phyloP scores from a whole-genome alignment of 2,888 invertebrate genomes.

The Eristalis arbustorum region DNA sequence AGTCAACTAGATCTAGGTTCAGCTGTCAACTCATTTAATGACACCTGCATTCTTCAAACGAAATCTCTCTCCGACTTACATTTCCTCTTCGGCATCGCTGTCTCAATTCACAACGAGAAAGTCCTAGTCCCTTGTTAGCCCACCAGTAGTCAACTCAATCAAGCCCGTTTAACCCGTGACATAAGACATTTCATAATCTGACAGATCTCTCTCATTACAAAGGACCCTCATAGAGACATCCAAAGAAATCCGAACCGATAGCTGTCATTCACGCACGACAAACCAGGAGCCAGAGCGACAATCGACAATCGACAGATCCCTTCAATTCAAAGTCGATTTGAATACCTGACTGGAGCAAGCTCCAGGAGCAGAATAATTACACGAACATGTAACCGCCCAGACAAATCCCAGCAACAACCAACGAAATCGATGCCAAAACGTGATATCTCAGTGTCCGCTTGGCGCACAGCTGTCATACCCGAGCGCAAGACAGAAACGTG shows the following conservation, averaged over 20 bases:
- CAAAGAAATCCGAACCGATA: not conserved
- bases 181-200: not conserved
- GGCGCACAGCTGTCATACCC: conserved; percentile 37
- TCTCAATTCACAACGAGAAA: too few species aligned
- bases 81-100: too few species aligned
- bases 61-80: too few species aligned
- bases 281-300: conserved; percentile 37
- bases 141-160: too few species aligned
- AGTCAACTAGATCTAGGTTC: too few species aligned
- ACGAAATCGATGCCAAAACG: conserved; percentile 41
- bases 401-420: not conserved
- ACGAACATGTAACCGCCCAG: conserved; percentile 52
- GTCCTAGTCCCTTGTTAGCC: too few species aligned
- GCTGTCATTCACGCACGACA: conserved; percentile 53
- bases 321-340: conserved; percentile 21
- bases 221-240: not conserved
- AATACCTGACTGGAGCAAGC: conserved; percentile 32
- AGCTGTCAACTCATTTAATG: too few species aligned
- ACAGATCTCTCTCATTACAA: conserved; percentile 1
- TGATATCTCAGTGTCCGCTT: conserved; percentile 43
- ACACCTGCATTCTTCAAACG: too few species aligned
- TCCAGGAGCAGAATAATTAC: conserved; percentile 60
- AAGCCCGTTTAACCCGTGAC: not conserved
- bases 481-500: conserved; percentile 24
- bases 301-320: conserved; percentile 41